Evolutionary conservation across 30 jellyfish, hydroid and myxozoan genomes (phyloP).

Genomic region (Hydra vulgaris): DNA sequence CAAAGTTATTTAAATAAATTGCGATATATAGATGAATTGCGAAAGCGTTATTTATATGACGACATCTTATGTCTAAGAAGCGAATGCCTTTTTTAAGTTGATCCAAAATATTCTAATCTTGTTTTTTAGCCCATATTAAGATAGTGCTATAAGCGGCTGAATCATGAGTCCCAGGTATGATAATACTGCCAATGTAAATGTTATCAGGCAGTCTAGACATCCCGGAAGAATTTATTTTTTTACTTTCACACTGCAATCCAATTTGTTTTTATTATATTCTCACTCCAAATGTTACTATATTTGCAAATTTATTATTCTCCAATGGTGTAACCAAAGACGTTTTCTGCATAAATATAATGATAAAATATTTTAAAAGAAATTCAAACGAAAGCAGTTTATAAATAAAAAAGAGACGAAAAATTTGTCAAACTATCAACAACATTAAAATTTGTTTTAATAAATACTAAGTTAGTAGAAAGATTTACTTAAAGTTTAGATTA

Average conservation of each 20-base stretch:
- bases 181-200: not conserved
- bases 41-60: not conserved
- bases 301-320: too few relatives aligned
- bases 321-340: too few relatives aligned
- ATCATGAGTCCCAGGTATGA: not conserved
- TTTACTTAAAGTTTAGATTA: too few relatives aligned
- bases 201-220: not conserved
- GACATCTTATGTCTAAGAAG: not conserved
- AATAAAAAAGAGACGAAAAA: too few relatives aligned
- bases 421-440: too few relatives aligned
- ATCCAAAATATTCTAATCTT: not conserved
- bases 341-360: too few relatives aligned
- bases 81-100: not conserved
- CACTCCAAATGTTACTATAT: too few relatives aligned
- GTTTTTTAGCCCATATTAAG: not conserved
- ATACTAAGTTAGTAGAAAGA: too few relatives aligned
- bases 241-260: not conserved
- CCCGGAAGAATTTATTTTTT: not conserved
- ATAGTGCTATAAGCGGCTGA: not conserved
- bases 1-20: not conserved
- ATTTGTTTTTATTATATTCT: too few relatives aligned
- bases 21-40: not conserved
- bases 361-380: too few relatives aligned
- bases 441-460: too few relatives aligned
- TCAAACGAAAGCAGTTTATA: too few relatives aligned